phyloP scores from a whole-genome alignment of 2,113 vertebrate species.

The Chionomys nivalis region DNA sequence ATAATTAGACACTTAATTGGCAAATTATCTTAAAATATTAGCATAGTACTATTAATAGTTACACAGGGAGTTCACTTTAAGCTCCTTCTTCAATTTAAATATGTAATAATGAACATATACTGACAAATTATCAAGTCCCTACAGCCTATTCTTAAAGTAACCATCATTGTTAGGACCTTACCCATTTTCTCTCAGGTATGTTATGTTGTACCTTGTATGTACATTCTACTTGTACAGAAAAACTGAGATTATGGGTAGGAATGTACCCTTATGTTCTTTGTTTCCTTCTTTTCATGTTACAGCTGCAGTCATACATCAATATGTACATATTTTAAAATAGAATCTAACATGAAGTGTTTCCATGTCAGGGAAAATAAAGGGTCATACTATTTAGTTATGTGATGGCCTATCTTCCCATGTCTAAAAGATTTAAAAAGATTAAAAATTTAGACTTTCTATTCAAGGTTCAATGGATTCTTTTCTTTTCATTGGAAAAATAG shows the following conservation, averaged over 20 bases:
- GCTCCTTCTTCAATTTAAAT: neutral
- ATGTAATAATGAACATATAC: neutral
- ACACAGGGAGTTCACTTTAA: neutral
- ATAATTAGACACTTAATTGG: conserved; percentile 6
- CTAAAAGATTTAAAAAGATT: neutral
- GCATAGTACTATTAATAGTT: neutral
- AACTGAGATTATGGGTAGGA: neutral
- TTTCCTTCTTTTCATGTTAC: neutral
- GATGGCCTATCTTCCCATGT: neutral
- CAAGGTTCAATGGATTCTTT: neutral
- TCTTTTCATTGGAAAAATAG: neutral
- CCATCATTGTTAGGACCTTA: neutral
- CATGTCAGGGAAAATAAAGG: neutral
- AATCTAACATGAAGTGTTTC: neutral
- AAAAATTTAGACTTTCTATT: neutral
- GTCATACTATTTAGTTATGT: neutral
- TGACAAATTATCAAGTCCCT: neutral
- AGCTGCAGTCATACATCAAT: neutral
- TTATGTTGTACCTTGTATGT: neutral
- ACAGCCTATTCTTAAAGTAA: neutral
- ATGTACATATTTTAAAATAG: neutral
- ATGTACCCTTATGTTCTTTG: neutral
- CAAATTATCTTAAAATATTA: neutral
- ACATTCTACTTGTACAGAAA: neutral
- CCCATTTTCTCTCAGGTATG: neutral